A percentile compares a stretch with the other conserved stretches of the same genome.
These are phyloP conservation scores for Mesembrinibis cayennensis DNA, from an alignment of 2,113 vertebrate species.

Conservation along the genomic window DNA sequence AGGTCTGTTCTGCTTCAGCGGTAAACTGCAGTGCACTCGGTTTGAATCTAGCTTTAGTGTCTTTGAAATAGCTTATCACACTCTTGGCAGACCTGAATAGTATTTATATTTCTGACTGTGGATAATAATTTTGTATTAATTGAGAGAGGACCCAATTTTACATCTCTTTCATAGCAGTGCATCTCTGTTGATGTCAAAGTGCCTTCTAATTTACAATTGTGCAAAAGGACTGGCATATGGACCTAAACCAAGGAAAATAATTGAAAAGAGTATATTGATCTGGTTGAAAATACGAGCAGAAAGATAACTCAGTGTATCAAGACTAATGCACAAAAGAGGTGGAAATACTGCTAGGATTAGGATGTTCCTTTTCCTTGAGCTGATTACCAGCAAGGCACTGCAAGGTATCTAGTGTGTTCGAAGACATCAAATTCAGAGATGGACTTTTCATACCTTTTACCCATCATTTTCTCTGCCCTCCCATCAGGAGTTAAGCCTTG, in stretches of 20 bases:
- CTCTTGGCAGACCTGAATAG: not conserved
- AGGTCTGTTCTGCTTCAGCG: not conserved
- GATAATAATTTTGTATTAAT: not conserved
- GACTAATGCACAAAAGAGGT: not conserved
- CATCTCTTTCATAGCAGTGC: accelerated
- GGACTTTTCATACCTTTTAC: not conserved
- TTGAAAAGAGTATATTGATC: not conserved
- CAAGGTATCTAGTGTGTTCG: not conserved
- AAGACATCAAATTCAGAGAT: not conserved
- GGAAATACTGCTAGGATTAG: not conserved
- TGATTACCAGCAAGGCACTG: not conserved
- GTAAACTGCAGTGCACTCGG: not conserved
- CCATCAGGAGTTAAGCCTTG: conserved; percentile 56
- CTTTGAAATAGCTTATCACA: not conserved
- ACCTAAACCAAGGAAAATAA: not conserved
- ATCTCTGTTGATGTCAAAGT: not conserved
- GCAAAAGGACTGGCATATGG: not conserved
- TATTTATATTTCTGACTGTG: not conserved
- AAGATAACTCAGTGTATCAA: not conserved
- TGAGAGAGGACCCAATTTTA: not conserved
- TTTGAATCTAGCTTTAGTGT: not conserved
- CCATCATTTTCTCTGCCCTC: not conserved
- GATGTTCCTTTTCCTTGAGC: not conserved
- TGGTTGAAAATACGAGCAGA: not conserved
- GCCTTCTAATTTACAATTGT: not conserved